Base-by-base conservation (phyloP, 2,888 invertebrate genomes). In the Brenthis hecate region DNA sequence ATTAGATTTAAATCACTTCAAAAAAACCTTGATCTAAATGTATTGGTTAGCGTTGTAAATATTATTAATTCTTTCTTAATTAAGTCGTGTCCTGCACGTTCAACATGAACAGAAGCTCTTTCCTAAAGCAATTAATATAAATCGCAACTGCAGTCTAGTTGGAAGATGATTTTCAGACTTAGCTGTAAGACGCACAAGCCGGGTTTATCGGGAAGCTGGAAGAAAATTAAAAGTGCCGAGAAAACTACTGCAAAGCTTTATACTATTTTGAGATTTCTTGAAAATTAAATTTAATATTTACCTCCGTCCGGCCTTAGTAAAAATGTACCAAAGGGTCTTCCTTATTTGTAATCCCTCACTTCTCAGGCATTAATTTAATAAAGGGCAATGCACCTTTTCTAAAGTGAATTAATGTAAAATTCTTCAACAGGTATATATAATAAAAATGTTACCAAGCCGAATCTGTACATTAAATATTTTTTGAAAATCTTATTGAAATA, bases 221-320 rank as follows among this genome's bases (percentile, higher is more conserved):
- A 75, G 73, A 76, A 74, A 76, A 77, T 77, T 76, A 76, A 75
- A 74, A 76, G 70, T 70, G 72, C 66, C 53, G 61, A 61, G 64
- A 69, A 69, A 74, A 68, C 62, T 70, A 50, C 65, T 67, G 66
- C 50, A 61, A 58, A 63, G 56, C 56, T 68, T 48, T 51, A 69
- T 43, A 71, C 56, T 69, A 69, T 66, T 72, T 68, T 60, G 50
- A 73, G 66, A 66, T 64, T 65, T 73, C 68, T 70, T 68, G 50
- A 67, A 65, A 72, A 71, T 69, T 60, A 56, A 72, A 66, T 67
- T 71, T 63, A 63, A 62, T 65, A 53, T 71, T 67, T 70, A 54
- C 67, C 48, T 56, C 6, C 13, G 11, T 56, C 6, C 13, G 11
- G 14, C 5, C n/a, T 58, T n/a, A 66, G n/a, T 56, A 60, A 56